A percentile compares a stretch with the other conserved stretches of the same genome.
phyloP scores from a whole-genome alignment of 2,888 invertebrate species.

The Drosophila paucipuncta region DNA sequence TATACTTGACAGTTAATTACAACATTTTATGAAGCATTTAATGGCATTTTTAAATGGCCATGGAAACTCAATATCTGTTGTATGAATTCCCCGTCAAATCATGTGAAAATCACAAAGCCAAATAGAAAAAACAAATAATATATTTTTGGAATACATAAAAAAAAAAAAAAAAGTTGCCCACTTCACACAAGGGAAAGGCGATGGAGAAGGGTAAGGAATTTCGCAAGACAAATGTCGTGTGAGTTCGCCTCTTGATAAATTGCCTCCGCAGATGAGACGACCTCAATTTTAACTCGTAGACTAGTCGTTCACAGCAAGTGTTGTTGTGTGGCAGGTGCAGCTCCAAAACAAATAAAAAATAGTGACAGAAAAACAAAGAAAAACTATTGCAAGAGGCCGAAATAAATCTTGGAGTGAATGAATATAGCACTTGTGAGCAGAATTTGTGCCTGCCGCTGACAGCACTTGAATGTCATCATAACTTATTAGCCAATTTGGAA shows the following conservation, averaged over 20 bases:
- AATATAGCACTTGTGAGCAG: conserved; percentile 8
- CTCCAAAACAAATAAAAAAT: conserved; percentile 17
- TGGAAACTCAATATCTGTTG: conserved; percentile 24
- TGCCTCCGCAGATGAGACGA: conserved; percentile 52
- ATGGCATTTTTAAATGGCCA: conserved; percentile 39
- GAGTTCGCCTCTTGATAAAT: conserved; percentile 62
- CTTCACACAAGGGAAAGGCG: neutral
- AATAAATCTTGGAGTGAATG: conserved; percentile 63
- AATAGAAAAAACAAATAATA: conserved; percentile 3
- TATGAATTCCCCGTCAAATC: conserved; percentile 22
- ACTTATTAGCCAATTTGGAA: conserved; percentile 50
- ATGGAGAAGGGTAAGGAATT: conserved; percentile 41
- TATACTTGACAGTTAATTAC: conserved; percentile 34
- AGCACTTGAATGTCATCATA: conserved; percentile 77
- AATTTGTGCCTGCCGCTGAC: conserved; percentile 54
- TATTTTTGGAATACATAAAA: conserved; percentile 16
- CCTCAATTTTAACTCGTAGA: conserved; percentile 54
- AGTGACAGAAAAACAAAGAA: neutral
- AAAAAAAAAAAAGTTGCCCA: neutral
- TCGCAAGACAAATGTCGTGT: conserved; percentile 65
- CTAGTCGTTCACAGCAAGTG: neutral
- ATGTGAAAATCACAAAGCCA: conserved; percentile 41
- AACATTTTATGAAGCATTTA: conserved; percentile 57
- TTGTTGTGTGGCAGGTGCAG: conserved; percentile 58
- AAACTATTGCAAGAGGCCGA: conserved; percentile 65